These are phyloP conservation scores for Brevipalpus yothersi DNA, from an alignment of 1,140 invertebrate species.

Conservation along the genomic window DNA sequence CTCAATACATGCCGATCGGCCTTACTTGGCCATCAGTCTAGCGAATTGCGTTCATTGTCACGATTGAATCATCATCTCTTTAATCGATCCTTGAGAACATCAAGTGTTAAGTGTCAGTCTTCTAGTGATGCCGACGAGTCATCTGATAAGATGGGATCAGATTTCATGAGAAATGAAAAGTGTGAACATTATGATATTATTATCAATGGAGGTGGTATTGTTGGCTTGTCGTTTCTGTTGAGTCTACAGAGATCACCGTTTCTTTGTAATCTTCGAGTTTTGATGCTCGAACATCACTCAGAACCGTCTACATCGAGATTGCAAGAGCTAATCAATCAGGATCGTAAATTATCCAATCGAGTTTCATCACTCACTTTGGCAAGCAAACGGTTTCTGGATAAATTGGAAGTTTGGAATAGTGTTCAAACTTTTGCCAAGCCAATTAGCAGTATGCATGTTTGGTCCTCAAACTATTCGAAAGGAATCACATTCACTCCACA, in stretches of 20 bases:
- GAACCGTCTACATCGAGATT: not conserved
- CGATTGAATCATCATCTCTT: conserved; percentile 28
- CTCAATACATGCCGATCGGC: too few relatives aligned
- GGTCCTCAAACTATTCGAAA: conserved; percentile 3
- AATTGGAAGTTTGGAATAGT: conserved; percentile 5
- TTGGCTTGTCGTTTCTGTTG: conserved; percentile 7
- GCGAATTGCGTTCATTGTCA: too few relatives aligned
- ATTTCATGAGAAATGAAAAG: not conserved
- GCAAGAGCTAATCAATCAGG: too few relatives aligned
- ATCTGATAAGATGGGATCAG: not conserved
- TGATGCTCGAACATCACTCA: conserved; percentile 7
- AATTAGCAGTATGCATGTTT: conserved; percentile 6
- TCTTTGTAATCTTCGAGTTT: not conserved
- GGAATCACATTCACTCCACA: conserved; percentile 2
- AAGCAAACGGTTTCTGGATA: conserved; percentile 6
- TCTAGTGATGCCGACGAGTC: not conserved
- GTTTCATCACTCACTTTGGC: conserved; percentile 8
- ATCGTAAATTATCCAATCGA: conserved; percentile 7
- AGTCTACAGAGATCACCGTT: not conserved
- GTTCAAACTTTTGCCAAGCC: conserved; percentile 3
- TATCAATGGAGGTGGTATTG: conserved; percentile 11
- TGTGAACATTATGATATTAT: conserved; percentile 8
- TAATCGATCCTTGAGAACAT: not conserved
- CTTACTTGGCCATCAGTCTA: too few relatives aligned
- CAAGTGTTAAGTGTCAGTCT: not conserved